Conservation (phyloP, 2,888 invertebrate species). For the Drosophila borborema region DNA sequence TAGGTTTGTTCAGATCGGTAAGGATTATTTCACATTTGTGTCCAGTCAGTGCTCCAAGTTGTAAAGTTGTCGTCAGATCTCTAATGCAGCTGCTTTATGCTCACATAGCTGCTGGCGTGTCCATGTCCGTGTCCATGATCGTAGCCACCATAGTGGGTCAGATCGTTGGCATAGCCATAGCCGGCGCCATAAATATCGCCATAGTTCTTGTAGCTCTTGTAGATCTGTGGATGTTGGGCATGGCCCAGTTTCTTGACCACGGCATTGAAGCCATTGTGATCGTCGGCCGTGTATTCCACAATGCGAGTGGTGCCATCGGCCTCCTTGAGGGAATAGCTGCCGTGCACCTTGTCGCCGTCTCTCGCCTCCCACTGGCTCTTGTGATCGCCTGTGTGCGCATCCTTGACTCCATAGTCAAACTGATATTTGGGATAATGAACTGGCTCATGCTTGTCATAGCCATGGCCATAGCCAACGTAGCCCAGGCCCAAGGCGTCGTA, state of each 20-base stretch:
- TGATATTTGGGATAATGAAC: slow-evolving; percentile 85
- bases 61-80: slow-evolving; percentile 3
- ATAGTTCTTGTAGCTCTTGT: slow-evolving; percentile 63
- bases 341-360: slow-evolving; percentile 86
- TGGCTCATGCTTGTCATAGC: slow-evolving; percentile 83
- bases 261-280: slow-evolving; percentile 86
- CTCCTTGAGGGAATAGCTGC: slow-evolving; percentile 86
- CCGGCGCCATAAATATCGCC: slow-evolving; percentile 58
- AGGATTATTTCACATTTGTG: slow-evolving; percentile 6
- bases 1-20: slow-evolving; percentile 32
- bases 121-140: slow-evolving; percentile 61
- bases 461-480: slow-evolving; percentile 59
- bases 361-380: slow-evolving; percentile 86
- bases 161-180: slow-evolving; percentile 61
- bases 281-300: slow-evolving; percentile 86
- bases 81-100: slow-evolving; percentile 76
- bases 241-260: slow-evolving; percentile 86
- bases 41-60: neutral
- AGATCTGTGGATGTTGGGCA: slow-evolving; percentile 79
- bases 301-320: slow-evolving; percentile 86
- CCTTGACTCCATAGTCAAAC: slow-evolving; percentile 86
- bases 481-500: slow-evolving; percentile 37
- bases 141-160: slow-evolving; percentile 45
- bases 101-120: slow-evolving; percentile 80
- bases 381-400: slow-evolving; percentile 85